These are phyloP conservation scores for Gymnothorax javanicus DNA, from an alignment of 2,797 vertebrate species.

Conservation along the genomic window DNA sequence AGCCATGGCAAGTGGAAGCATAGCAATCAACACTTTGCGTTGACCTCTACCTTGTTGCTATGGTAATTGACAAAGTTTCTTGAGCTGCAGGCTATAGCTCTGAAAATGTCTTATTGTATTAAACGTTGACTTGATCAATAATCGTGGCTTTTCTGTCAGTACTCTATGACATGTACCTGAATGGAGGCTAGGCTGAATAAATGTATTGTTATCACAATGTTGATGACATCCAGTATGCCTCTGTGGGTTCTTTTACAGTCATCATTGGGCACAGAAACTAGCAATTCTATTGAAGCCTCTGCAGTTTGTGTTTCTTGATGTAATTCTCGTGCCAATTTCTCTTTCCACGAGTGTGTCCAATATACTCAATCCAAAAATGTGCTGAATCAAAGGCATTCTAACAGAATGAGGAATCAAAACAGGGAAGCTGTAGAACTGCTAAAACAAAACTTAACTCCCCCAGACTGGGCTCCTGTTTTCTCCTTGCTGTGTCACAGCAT, in stretches of 20 bases:
- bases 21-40: too few species aligned
- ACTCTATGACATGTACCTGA: neutral
- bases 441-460: neutral
- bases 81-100: neutral
- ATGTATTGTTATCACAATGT: neutral
- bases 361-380: neutral
- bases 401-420: neutral
- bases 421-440: neutral
- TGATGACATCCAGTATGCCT: neutral
- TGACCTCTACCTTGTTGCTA: neutral
- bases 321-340: neutral
- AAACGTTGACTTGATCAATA: neutral
- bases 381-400: neutral
- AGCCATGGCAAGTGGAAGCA: too few species aligned
- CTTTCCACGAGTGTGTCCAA: neutral
- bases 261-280: neutral
- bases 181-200: neutral
- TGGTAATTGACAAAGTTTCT: neutral
- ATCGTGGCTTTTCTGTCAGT: neutral
- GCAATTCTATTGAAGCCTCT: neutral
- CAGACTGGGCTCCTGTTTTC: neutral
- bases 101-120: neutral
- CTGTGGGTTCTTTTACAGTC: neutral
- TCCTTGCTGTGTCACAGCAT: neutral
- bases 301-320: neutral